Conservation (phyloP, 1,140 invertebrate genomes). For the Ganaspis sp. region DNA sequence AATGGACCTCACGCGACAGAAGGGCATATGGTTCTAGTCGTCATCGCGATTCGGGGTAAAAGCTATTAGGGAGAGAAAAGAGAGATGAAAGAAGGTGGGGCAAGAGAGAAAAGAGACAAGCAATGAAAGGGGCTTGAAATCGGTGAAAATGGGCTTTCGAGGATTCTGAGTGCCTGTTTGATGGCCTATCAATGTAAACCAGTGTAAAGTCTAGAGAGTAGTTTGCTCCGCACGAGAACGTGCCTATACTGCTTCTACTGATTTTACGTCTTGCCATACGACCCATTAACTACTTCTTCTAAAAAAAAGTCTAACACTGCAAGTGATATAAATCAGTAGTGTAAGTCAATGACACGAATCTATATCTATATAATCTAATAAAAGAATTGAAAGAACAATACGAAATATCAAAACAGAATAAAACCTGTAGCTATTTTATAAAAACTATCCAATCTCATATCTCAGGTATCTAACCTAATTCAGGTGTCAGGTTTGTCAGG, state of each 20-base stretch:
- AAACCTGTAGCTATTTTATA: too few relatives aligned
- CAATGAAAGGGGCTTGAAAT: constrained; percentile 45
- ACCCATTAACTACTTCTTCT: neutral
- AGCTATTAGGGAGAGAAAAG: constrained; percentile 36
- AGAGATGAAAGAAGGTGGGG: constrained; percentile 34
- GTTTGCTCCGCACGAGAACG: constrained; percentile 38
- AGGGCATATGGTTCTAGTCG: constrained; percentile 12
- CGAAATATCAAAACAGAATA: too few relatives aligned
- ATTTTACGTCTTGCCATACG: neutral
- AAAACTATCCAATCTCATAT: too few relatives aligned
- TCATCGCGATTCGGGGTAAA: constrained; percentile 10
- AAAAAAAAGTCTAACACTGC: neutral
- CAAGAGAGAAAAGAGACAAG: constrained; percentile 18
- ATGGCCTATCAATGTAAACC: constrained; percentile 71
- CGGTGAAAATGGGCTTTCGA: constrained; percentile 62
- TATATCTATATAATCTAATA: too few relatives aligned
- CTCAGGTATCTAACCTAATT: too few relatives aligned
- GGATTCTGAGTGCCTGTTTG: constrained; percentile 66
- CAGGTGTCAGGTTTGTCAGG: too few relatives aligned
- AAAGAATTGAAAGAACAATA: too few relatives aligned
- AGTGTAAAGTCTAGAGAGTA: constrained; percentile 63
- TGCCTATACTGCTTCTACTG: neutral
- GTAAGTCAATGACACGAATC: too few relatives aligned
- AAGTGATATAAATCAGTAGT: too few relatives aligned
- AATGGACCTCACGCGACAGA: neutral